Evolutionary conservation across 2,888 invertebrate species (phyloP).

Genomic region (Odontomyia ornata): DNA sequence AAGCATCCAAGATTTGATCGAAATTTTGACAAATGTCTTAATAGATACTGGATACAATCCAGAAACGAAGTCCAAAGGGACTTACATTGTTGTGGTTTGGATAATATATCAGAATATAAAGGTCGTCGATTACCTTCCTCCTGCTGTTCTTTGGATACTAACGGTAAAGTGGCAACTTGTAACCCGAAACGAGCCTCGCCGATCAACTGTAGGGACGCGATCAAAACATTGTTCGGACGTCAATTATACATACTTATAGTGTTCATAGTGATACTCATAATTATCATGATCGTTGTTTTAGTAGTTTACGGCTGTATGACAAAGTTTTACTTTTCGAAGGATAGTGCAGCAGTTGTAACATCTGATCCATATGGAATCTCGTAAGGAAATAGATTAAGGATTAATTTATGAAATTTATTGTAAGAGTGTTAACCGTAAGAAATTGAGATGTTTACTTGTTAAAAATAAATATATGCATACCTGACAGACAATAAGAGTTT

Average conservation of each 20-base stretch:
- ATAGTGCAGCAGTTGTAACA: no score
- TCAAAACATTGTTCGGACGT: neutral
- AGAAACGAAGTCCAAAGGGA: neutral
- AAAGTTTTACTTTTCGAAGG: neutral
- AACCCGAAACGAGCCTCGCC: neutral
- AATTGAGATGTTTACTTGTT: no score
- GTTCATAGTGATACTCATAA: neutral
- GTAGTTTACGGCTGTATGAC: neutral
- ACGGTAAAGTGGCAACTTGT: neutral
- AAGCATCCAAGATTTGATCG: neutral
- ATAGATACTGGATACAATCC: neutral
- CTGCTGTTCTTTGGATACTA: neutral
- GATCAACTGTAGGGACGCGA: neutral
- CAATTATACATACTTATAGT: neutral
- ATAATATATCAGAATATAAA: neutral
- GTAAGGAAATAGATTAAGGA: no score
- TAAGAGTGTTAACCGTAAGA: no score
- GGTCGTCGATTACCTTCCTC: neutral
- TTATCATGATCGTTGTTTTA: neutral
- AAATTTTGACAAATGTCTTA: neutral
- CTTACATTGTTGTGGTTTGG: neutral
- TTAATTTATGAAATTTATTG: no score
- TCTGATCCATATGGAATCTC: no score
- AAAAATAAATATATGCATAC: no score
- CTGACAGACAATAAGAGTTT: no score